These are phyloP conservation scores for Rhincodon typus DNA, from an alignment of 2,797 vertebrate species.

Conservation along the genomic window DNA sequence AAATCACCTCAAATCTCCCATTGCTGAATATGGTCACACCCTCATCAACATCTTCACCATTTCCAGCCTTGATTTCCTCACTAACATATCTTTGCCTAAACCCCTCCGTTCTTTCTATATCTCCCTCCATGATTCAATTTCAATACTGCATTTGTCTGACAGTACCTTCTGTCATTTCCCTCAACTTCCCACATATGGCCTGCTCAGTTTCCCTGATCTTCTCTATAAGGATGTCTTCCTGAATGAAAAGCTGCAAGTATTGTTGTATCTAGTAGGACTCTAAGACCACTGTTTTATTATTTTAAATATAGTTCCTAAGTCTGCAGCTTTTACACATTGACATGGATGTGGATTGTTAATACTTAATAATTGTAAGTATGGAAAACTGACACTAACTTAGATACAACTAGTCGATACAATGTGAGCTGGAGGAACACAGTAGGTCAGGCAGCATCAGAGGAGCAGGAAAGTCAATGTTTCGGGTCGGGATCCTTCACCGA, in stretches of 20 bases:
- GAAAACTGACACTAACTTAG: background rate
- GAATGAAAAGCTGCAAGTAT: background rate
- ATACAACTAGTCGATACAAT: no score
- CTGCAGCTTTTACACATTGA: background rate
- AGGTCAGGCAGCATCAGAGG: no score
- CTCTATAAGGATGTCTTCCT: background rate
- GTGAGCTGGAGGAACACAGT: no score
- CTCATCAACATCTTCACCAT: background rate
- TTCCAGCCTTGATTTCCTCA: background rate
- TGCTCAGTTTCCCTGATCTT: background rate
- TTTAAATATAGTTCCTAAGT: background rate
- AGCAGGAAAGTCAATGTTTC: no score
- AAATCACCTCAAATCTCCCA: background rate
- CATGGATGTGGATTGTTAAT: background rate
- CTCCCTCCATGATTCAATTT: background rate
- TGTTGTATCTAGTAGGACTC: background rate
- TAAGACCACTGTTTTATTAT: background rate
- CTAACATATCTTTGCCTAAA: background rate
- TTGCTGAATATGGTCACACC: background rate
- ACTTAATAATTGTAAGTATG: background rate
- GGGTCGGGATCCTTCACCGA: no score
- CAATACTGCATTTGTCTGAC: background rate
- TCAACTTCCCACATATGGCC: no score
- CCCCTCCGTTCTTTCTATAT: background rate
- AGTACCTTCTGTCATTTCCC: background rate